Evolutionary conservation across 2,797 vertebrate species (phyloP), one percentile per base, ranked within the genome.

Genomic region (Saguinus oedipus): DNA sequence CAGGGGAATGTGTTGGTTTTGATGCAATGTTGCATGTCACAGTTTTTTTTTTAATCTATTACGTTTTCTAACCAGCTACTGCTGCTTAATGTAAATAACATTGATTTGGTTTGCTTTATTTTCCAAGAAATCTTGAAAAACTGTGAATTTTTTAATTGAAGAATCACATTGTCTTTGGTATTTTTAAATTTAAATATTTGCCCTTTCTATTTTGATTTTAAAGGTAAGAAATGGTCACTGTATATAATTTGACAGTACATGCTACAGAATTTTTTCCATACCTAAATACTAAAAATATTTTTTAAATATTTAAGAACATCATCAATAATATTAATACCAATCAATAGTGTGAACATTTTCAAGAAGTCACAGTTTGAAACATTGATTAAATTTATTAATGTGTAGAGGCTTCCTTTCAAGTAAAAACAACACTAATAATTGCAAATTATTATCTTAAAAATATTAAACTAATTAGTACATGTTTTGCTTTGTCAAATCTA

Each of bases 401-500:
- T 90, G 55, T 53, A 78, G 55, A 19, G 55, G 1, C 5, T 57
- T 15, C 0, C 68, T n/a, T 59, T 0, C 36, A 9, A 87, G 36
- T 17, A 76, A 93, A 61, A 89, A 46, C 80, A 80, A 72, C 4
- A 17, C 0, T 14, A 78, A 22, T 53, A 59, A 22, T 42, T 79
- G 15, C 53, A 53, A 92, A 68, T 48, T n/a, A 33, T 75, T 27
- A 27, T 17, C 26, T 64, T 94, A 42, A 78, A 94, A 82, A 50
- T 55, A 55, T 90, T 90, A 72, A 70, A 50, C 42, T 70, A 74
- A 46, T 72, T 72, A 90, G 0, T 17, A 83, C 72, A 90, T 14
- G 53, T 55, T 92, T 96, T 81, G 1, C 30, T 88, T 96, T 96
- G 50, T 94, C n/a, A 95, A 82, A 75, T 93, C 36, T 44, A 76